Base-by-base conservation (phyloP, 2,888 invertebrate species). In the Latheticus oryzae region DNA sequence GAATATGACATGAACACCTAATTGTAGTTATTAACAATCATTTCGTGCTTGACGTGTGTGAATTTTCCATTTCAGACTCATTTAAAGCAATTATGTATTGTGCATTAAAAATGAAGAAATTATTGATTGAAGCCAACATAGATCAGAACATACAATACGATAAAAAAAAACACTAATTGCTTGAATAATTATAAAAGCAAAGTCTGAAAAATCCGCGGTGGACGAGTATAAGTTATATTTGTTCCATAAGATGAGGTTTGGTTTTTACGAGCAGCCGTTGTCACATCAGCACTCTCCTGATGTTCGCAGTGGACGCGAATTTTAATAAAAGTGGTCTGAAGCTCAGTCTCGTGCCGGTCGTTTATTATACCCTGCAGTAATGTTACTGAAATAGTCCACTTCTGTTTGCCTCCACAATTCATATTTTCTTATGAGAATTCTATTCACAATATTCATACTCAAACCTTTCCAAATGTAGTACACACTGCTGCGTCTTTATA, bases 181-280 rank as follows among this genome's bases (percentile, higher is more conserved):
- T n/a, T n/a, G n/a, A n/a, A n/a, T n/a, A n/a, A n/a, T n/a, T n/a
- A n/a, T n/a, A n/a, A n/a, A n/a, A n/a, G n/a, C n/a, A n/a, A n/a
- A n/a, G n/a, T n/a, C 11, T 50, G 40, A 32, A 42, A 52, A 42
- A 42, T 52, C 42, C 32, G 19, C 42, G 24, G 32, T 38, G 26
- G 11, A 11, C 11, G 23, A 15, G 30, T 19, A 13, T 19, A 15
- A 24, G 33, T 47, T n/a, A n/a, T n/a, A 11, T 50, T 24, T 21
- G 48, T 42, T 43, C 43, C 32, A 45, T 45, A 45, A 55, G 55
- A 55, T 48, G 38, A 45, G 30, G 47, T 62, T 64, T 53, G 60
- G 63, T 63, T 70, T 72, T 70, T 70, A 70, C 64, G 70, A 69
- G 60, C 65, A 58, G 64, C 65, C 66, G 64, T 70, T 70, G 67